Conservation (phyloP, 2,113 vertebrate genomes). For the Seriola aureovittata region DNA sequence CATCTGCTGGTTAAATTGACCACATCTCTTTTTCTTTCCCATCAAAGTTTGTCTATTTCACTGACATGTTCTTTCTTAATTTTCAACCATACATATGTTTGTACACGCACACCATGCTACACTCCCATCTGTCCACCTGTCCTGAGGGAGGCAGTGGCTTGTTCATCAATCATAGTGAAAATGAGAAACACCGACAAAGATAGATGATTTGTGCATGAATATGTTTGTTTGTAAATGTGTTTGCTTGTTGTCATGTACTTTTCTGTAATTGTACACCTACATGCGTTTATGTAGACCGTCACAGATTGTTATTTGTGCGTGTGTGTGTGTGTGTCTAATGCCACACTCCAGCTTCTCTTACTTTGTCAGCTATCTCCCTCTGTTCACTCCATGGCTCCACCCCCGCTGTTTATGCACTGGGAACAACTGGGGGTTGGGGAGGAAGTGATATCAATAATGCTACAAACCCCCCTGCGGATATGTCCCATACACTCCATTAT, state of each 20-base stretch:
- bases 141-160: neutral
- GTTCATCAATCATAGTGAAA: constrained; percentile 24
- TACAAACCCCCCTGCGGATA: constrained; percentile 46
- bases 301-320: neutral
- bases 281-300: neutral
- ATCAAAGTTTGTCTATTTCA: neutral
- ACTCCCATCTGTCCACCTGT: constrained; percentile 34
- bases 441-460: constrained; percentile 68
- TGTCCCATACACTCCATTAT: constrained; percentile 57
- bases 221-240: neutral
- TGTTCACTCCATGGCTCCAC: constrained; percentile 49
- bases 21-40: neutral
- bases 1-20: neutral
- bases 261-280: neutral
- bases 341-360: constrained; percentile 23
- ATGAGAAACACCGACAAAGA: constrained; percentile 5
- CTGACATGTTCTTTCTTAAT: constrained; percentile 4
- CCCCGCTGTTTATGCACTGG: constrained; percentile 59
- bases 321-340: constrained; percentile 18
- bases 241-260: neutral
- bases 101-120: constrained; percentile 13
- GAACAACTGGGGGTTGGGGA: constrained; percentile 28
- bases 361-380: constrained; percentile 26
- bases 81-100: constrained; percentile 21
- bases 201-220: neutral